Conservation (phyloP, 2,888 invertebrate species). For the Eugnorisma glareosa region DNA sequence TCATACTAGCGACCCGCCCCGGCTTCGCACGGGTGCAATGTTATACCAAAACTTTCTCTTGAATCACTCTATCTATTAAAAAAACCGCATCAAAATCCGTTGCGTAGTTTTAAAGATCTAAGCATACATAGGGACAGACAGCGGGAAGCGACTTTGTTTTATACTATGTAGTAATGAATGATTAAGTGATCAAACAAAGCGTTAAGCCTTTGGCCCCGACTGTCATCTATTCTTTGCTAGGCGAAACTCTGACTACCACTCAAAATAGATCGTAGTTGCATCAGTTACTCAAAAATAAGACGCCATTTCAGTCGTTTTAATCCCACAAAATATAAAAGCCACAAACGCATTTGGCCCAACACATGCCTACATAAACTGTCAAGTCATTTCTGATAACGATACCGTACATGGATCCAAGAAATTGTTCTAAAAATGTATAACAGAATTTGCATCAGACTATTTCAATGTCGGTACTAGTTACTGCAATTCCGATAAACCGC, state of each 20-base stretch:
- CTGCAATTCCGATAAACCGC: constrained; percentile 45
- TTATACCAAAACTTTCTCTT: too few species aligned
- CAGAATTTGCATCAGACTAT: constrained; percentile 44
- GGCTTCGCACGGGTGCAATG: too few species aligned
- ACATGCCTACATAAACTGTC: constrained; percentile 6
- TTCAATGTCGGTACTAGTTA: constrained; percentile 34
- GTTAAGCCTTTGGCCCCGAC: background rate
- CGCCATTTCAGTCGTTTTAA: background rate
- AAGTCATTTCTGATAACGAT: constrained; percentile 4
- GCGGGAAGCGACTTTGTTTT: too few species aligned
- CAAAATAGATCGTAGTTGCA: background rate
- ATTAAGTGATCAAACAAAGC: background rate
- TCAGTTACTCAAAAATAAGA: background rate
- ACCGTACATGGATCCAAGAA: constrained; percentile 27
- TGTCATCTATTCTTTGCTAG: background rate
- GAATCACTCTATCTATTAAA: too few species aligned
- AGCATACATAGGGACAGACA: too few species aligned
- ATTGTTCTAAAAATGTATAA: constrained; percentile 30
- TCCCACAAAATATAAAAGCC: background rate
- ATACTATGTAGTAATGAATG: too few species aligned
- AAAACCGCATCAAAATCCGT: too few species aligned
- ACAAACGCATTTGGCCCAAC: constrained; percentile 15
- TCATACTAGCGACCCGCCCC: too few species aligned
- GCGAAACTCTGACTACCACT: background rate
- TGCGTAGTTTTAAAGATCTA: too few species aligned